These are phyloP conservation scores for Dolichomitus sp. DNA, from an alignment of 2,888 invertebrate species.

Conservation along the genomic window DNA sequence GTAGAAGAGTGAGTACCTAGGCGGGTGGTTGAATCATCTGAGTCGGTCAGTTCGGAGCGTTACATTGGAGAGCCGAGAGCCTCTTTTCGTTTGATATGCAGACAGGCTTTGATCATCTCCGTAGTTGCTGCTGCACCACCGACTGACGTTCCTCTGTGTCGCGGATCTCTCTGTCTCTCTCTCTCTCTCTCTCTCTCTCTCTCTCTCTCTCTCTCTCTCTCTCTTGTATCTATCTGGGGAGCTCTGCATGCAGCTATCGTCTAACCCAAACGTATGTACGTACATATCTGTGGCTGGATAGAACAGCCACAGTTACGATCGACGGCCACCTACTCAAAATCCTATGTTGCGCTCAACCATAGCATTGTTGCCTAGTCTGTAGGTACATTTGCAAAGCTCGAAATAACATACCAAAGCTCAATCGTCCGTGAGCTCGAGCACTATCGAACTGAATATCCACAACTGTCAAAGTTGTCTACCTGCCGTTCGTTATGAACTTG, in stretches of 20 bases:
- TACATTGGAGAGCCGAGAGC: slow-evolving; percentile 57
- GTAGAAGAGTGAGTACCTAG: background rate
- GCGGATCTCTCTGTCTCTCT: slow-evolving; percentile 42
- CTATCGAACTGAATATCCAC: slow-evolving; percentile 30
- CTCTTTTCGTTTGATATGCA: slow-evolving; percentile 77
- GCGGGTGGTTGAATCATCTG: slow-evolving; percentile 42
- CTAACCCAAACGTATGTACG: slow-evolving; percentile 25
- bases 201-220: slow-evolving; percentile 51
- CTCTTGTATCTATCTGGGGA: slow-evolving; percentile 37
- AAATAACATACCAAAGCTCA: slow-evolving; percentile 44
- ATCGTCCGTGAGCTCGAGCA: slow-evolving; percentile 27
- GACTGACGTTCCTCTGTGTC: slow-evolving; percentile 47
- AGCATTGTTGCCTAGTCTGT: background rate
- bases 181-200: slow-evolving; percentile 48
- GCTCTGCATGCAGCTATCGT: background rate
- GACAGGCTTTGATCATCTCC: slow-evolving; percentile 79
- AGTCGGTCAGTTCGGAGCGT: slow-evolving; percentile 61
- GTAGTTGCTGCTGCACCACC: slow-evolving; percentile 51
- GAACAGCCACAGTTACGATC: slow-evolving; percentile 37
- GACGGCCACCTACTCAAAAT: slow-evolving; percentile 35
- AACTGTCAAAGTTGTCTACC: slow-evolving; percentile 27
- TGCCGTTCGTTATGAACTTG: slow-evolving; percentile 18
- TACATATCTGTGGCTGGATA: slow-evolving; percentile 38
- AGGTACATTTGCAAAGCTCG: slow-evolving; percentile 7
- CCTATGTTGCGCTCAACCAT: slow-evolving; percentile 15